A percentile compares a stretch with the other conserved stretches of the same genome.
Conservation (phyloP, 2,888 invertebrate genomes). For the Drosophila barbarae region DNA sequence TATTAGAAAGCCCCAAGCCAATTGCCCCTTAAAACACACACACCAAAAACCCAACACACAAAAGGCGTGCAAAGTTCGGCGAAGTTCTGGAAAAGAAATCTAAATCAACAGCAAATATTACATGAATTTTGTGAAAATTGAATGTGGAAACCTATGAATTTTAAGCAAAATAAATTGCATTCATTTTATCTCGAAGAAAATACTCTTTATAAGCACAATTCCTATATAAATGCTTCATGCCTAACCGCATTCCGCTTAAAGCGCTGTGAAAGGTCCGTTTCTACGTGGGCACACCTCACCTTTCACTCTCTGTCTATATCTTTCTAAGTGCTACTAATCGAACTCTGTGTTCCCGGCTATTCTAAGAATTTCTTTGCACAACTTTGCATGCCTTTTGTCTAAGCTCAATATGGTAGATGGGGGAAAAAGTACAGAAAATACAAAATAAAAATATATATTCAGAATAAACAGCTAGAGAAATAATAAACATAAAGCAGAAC, state of each 20-base stretch:
- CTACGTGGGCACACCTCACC: not conserved
- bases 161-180: constrained; percentile 37
- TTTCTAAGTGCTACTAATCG: constrained; percentile 54
- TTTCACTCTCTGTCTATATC: constrained; percentile 4
- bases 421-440: not conserved
- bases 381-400: constrained; percentile 59
- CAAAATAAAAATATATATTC: not conserved
- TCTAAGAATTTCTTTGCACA: constrained; percentile 47
- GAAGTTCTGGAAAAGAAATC: constrained; percentile 31
- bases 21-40: constrained; percentile 10
- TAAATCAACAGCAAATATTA: constrained; percentile 7
- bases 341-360: constrained; percentile 35
- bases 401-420: not conserved
- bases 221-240: constrained; percentile 51
- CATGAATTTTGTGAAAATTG: constrained; percentile 10
- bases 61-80: constrained; percentile 51
- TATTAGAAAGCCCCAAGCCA: constrained; percentile 49
- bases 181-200: not conserved
- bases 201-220: constrained; percentile 15
- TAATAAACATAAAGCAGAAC: constrained; percentile 39
- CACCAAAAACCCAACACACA: constrained; percentile 6
- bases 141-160: constrained; percentile 19
- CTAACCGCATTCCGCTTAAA: constrained; percentile 48
- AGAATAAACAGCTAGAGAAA: constrained; percentile 9
- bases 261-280: constrained; percentile 16